These are phyloP conservation scores for Argyrosomus regius DNA, from an alignment of 2,797 vertebrate genomes.

Conservation along the genomic window DNA sequence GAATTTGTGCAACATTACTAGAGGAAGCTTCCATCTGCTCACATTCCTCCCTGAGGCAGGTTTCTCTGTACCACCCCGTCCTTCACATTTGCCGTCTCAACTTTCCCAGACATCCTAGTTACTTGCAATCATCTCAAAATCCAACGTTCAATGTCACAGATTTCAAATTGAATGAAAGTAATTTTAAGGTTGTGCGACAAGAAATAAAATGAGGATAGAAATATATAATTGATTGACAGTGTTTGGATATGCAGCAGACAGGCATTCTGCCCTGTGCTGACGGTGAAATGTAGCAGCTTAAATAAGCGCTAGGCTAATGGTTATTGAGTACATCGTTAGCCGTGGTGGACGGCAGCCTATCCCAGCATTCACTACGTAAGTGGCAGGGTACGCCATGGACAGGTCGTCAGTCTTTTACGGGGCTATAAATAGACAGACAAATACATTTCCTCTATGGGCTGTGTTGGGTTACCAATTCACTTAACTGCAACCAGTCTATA, in stretches of 20 bases:
- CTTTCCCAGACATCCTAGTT: constrained; percentile 12
- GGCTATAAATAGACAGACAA: constrained; percentile 22
- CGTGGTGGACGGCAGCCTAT: background rate
- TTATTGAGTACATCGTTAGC: constrained; percentile 23
- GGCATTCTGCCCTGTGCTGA: constrained; percentile 7
- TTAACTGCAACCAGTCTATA: background rate
- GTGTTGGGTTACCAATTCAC: constrained; percentile 12
- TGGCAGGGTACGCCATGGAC: background rate
- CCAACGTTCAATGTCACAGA: constrained; percentile 1
- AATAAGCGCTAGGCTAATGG: constrained; percentile 37
- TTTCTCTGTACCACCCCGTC: background rate
- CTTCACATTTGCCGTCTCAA: background rate
- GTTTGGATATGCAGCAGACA: constrained; percentile 10
- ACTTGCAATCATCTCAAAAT: constrained; percentile 14
- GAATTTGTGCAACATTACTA: constrained; percentile 30
- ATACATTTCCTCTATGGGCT: constrained; percentile 1
- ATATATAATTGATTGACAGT: constrained; percentile 18
- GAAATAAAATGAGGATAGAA: constrained; percentile 14
- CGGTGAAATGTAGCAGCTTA: constrained; percentile 24
- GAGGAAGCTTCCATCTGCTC: constrained; percentile 6
- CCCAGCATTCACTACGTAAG: constrained; percentile 34
- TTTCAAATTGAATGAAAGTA: constrained; percentile 8
- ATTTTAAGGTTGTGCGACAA: constrained; percentile 20
- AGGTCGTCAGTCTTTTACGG: constrained; percentile 21
- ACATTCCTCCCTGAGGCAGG: constrained; percentile 12